Percentiles rank a stretch among this genome's conserved stretches.
These are phyloP conservation scores for Meteorus cinctellus DNA, from an alignment of 2,888 invertebrate genomes.

Conservation along the genomic window DNA sequence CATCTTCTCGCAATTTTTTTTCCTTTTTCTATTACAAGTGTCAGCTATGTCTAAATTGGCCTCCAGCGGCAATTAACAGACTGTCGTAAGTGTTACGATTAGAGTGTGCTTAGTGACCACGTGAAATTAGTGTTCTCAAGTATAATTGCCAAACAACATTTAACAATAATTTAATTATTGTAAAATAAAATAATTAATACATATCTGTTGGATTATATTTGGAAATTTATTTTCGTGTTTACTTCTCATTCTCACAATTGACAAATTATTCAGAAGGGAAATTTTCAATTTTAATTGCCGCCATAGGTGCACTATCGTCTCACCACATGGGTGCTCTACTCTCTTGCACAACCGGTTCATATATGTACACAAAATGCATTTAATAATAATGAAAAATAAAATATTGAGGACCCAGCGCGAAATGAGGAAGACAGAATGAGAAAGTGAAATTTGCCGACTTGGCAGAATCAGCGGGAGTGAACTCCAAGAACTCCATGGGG, in stretches of 20 bases:
- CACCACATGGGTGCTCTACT: background rate
- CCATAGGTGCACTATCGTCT: background rate
- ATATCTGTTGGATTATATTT: background rate
- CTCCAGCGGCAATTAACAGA: slow-evolving; percentile 53
- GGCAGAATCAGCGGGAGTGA: background rate
- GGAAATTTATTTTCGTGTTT: background rate
- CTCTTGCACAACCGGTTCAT: background rate
- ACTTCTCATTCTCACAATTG: background rate
- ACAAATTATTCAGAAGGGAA: background rate
- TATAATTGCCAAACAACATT: slow-evolving; percentile 32
- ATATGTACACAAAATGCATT: background rate
- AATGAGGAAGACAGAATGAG: background rate
- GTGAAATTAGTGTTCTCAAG: slow-evolving; percentile 29
- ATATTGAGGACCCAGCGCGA: background rate
- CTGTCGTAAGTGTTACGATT: slow-evolving; percentile 56
- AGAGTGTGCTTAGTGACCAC: slow-evolving; percentile 46
- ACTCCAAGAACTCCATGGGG: slow-evolving; percentile 10
- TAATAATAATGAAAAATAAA: background rate
- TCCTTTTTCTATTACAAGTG: slow-evolving; percentile 44
- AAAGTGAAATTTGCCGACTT: background rate
- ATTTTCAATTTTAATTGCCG: slow-evolving; percentile 8
- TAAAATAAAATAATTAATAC: slow-evolving; percentile 11
- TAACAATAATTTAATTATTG: slow-evolving; percentile 25
- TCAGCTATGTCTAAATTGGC: slow-evolving; percentile 49
- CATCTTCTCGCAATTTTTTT: slow-evolving; percentile 19